Evolutionary conservation across 2,888 invertebrate genomes (phyloP).

Genomic region (Hydrotaea cyrtoneurina): DNA sequence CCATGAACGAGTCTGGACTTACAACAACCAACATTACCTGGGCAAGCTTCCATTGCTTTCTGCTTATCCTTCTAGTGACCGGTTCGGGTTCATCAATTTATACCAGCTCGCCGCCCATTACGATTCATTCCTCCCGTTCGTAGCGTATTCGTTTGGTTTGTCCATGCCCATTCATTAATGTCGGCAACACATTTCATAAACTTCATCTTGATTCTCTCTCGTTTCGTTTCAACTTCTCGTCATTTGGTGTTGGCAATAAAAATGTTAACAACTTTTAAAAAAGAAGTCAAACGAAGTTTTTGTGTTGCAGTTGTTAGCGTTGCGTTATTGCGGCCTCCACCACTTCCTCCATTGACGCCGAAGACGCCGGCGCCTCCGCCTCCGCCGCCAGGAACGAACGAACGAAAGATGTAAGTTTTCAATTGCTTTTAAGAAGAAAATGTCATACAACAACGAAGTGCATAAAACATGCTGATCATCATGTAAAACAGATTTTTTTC

Average conservation of each 20-base stretch:
- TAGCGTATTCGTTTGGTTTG: background rate
- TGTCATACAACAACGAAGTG: constrained; percentile 45
- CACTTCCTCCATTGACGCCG: background rate
- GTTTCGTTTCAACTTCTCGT: background rate
- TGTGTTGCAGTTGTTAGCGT: constrained; percentile 6
- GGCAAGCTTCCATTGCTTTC: no score
- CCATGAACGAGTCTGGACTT: no score
- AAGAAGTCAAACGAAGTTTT: constrained; percentile 51
- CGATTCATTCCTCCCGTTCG: background rate
- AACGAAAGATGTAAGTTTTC: constrained; percentile 31
- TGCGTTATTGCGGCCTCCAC: background rate
- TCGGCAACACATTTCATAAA: background rate
- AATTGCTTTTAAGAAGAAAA: constrained; percentile 53
- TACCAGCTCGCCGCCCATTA: no score
- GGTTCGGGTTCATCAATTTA: no score
- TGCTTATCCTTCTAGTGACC: no score
- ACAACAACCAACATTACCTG: no score
- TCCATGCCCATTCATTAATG: background rate
- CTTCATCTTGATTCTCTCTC: constrained; percentile 3
- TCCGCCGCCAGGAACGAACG: background rate
- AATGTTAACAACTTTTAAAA: constrained; percentile 59
- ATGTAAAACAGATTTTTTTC: constrained; percentile 23
- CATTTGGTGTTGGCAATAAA: constrained; percentile 53
- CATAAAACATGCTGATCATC: constrained; percentile 52
- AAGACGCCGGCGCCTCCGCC: background rate